Percentiles rank a stretch among this genome's conserved stretches.
phyloP scores from a whole-genome alignment of 2,113 vertebrate species.

The Balaeniceps rex region DNA sequence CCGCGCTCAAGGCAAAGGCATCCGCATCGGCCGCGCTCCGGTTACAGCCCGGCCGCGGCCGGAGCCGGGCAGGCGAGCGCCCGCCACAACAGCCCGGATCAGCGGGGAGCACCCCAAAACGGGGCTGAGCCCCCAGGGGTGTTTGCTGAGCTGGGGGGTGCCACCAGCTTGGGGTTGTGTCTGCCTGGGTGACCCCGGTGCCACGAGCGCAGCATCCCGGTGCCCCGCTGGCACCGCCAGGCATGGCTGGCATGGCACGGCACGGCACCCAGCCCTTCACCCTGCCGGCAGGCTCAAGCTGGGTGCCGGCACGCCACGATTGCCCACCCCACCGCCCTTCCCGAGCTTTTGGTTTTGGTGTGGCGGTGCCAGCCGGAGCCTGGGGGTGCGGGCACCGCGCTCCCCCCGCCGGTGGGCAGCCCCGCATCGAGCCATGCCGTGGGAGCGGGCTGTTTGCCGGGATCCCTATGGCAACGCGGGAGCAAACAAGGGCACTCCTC shows the following conservation, averaged over 20 bases:
- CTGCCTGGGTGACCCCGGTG: accelerated
- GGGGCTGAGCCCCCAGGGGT: neutral
- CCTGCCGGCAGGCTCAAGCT: accelerated
- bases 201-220: accelerated
- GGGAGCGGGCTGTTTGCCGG: neutral
- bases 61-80: accelerated
- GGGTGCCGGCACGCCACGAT: neutral
- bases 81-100: accelerated
- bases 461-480: neutral
- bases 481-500: neutral
- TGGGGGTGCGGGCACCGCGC: accelerated
- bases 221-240: neutral
- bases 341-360: neutral
- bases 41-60: neutral
- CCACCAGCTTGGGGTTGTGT: accelerated
- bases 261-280: neutral
- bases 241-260: neutral
- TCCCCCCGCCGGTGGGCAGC: neutral
- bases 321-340: neutral
- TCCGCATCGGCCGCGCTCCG: accelerated
- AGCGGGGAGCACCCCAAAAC: neutral
- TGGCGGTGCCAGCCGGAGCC: neutral
- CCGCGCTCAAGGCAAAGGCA: neutral
- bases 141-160: neutral
- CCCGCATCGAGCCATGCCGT: neutral